Conservation (phyloP, 2,888 invertebrate species). For the Melanargia galathea region DNA sequence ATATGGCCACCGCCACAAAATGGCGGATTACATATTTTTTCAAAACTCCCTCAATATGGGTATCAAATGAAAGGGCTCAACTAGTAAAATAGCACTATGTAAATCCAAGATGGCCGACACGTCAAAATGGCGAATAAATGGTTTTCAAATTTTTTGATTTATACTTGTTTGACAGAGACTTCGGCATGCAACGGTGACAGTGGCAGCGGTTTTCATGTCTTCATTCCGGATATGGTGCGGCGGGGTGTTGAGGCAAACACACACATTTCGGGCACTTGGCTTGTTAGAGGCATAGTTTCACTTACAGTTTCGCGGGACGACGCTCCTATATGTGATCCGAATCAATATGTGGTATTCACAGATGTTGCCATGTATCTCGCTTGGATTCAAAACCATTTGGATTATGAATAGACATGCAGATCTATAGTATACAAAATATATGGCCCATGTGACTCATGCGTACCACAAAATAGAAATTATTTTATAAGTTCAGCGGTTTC, state of each 20-base stretch:
- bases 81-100: too few relatives aligned
- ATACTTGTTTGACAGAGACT: conserved; percentile 51
- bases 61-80: too few relatives aligned
- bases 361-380: conserved; percentile 58
- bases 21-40: too few relatives aligned
- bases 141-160: not conserved
- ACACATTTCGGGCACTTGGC: conserved; percentile 51
- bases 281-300: conserved; percentile 58
- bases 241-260: conserved; percentile 34
- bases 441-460: too few relatives aligned
- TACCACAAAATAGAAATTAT: too few relatives aligned
- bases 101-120: too few relatives aligned
- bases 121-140: too few relatives aligned
- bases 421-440: too few relatives aligned
- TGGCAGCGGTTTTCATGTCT: conserved; percentile 72
- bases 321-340: conserved; percentile 63
- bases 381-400: conserved; percentile 49
- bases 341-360: conserved; percentile 70
- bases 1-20: too few relatives aligned
- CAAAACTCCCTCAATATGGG: too few relatives aligned
- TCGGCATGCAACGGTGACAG: conserved; percentile 80
- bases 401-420: conserved; percentile 3
- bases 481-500: too few relatives aligned
- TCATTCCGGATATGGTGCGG: conserved; percentile 50
- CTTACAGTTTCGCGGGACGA: conserved; percentile 47